Evolutionary conservation across 2,888 invertebrate genomes (phyloP).

Genomic region (Elysia crispata): DNA sequence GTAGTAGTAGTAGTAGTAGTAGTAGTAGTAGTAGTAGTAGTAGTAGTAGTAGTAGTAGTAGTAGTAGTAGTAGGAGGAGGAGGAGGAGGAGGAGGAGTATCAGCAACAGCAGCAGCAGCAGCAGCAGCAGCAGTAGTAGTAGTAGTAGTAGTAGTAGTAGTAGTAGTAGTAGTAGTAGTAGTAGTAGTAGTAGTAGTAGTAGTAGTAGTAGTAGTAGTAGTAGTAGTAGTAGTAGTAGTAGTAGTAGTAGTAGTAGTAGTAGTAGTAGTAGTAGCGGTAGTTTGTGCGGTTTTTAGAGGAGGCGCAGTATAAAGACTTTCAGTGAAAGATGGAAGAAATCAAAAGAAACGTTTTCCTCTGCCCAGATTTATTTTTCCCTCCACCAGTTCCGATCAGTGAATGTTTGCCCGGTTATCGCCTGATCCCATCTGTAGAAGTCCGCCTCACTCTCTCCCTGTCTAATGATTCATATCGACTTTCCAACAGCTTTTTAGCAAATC

Average conservation of each 20-base stretch:
- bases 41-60: conserved; percentile 38
- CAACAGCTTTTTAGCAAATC: too few species aligned
- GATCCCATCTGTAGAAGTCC: too few species aligned
- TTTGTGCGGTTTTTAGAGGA: background rate
- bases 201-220: conserved; percentile 29
- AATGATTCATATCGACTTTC: too few species aligned
- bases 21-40: conserved; percentile 41
- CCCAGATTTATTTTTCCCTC: too few species aligned
- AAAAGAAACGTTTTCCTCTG: too few species aligned
- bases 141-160: conserved; percentile 18
- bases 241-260: conserved; percentile 14
- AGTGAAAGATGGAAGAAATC: too few species aligned
- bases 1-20: conserved; percentile 38
- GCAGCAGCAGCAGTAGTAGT: background rate
- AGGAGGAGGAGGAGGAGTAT: too few species aligned
- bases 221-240: conserved; percentile 16
- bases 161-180: conserved; percentile 26
- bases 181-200: conserved; percentile 29
- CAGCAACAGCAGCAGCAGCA: background rate
- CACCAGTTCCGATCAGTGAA: too few species aligned
- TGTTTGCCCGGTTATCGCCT: too few species aligned
- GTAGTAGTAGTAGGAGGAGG: too few species aligned
- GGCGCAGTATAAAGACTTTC: too few species aligned
- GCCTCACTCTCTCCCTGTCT: too few species aligned
- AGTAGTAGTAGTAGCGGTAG: conserved; percentile 5